Evolutionary conservation across 2,797 vertebrate species (phyloP).

Genomic region (Linurgus olivaceus): DNA sequence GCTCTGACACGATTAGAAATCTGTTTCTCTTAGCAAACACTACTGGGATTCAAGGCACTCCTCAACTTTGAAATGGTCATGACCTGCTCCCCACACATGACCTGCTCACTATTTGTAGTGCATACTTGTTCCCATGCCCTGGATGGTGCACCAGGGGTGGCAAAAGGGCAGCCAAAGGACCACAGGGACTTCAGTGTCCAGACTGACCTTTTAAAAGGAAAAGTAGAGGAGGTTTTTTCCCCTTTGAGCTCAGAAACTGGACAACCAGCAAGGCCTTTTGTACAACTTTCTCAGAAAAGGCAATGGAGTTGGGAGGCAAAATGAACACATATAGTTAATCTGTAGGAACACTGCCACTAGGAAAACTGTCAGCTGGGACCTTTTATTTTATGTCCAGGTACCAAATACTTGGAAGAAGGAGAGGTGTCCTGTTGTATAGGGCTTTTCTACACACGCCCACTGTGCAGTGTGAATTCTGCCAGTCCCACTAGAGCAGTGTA

Average conservation of each 20-base stretch:
- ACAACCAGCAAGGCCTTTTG: neutral
- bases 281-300: neutral
- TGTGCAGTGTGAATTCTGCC: neutral
- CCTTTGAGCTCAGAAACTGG: neutral
- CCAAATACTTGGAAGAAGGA: neutral
- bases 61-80: neutral
- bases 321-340: neutral
- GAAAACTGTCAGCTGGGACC: neutral
- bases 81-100: neutral
- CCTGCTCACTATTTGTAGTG: neutral
- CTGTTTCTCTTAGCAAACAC: neutral
- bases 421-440: neutral
- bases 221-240: neutral
- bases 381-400: neutral
- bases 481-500: neutral
- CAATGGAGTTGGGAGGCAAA: neutral
- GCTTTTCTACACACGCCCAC: rapidly evolving
- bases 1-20: neutral
- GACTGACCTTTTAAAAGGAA: neutral
- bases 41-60: neutral
- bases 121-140: neutral
- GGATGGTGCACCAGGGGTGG: neutral
- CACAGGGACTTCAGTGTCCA: neutral
- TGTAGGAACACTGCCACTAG: neutral
- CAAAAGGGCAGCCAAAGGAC: neutral